Conservation (phyloP, 2,113 vertebrate species). For the Recurvirostra avosetta region DNA sequence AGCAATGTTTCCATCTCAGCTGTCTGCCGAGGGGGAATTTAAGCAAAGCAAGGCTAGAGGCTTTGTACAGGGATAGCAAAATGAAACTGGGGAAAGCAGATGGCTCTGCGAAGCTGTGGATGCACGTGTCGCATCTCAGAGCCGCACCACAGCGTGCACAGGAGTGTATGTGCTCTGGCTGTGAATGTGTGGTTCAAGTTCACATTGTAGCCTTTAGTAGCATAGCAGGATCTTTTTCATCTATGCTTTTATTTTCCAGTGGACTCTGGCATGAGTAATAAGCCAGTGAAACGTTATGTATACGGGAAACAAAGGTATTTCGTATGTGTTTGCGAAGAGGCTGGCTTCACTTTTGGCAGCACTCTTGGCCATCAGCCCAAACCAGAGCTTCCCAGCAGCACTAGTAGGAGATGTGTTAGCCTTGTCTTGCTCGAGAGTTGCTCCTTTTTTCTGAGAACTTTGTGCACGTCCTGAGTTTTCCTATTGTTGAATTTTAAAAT, state of each 20-base stretch:
- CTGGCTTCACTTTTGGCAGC: neutral
- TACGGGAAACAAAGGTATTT: neutral
- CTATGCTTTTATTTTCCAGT: neutral
- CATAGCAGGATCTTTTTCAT: neutral
- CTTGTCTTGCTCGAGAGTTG: neutral
- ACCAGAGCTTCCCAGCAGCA: neutral
- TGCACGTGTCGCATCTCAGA: neutral
- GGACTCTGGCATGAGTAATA: neutral
- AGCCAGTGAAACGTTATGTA: neutral
- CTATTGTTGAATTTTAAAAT: neutral
- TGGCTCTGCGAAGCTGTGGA: neutral
- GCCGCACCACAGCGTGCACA: fast-evolving
- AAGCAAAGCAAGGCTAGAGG: neutral
- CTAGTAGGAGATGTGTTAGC: neutral
- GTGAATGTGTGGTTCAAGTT: neutral
- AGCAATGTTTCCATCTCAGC: neutral
- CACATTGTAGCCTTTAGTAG: neutral
- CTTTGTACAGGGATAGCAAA: neutral
- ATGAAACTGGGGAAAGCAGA: neutral
- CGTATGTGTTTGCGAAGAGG: neutral
- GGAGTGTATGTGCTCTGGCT: neutral
- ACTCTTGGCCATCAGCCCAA: neutral
- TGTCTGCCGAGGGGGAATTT: fast-evolving
- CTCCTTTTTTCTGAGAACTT: neutral
- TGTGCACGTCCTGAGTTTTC: neutral